Conservation (phyloP, 1,140 invertebrate genomes). For the Sitobion miscanthi region DNA sequence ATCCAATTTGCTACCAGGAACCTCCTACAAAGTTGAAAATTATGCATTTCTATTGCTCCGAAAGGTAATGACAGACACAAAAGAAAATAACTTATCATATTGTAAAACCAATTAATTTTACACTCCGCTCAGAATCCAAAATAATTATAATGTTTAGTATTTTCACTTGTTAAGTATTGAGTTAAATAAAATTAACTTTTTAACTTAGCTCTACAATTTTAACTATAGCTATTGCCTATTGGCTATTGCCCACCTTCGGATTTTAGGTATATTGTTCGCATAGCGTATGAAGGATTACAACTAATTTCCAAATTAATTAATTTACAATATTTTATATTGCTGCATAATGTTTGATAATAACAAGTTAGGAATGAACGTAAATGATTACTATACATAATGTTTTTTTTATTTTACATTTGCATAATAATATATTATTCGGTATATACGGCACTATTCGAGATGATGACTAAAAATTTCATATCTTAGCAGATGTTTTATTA, state of each 20-base stretch:
- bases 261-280: too few relatives aligned
- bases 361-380: neutral
- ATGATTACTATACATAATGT: neutral
- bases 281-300: neutral
- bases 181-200: neutral
- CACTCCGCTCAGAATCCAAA: neutral
- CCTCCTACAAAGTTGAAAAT: neutral
- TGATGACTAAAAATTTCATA: neutral
- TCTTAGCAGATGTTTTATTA: neutral
- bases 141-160: neutral
- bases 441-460: neutral
- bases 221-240: too few relatives aligned
- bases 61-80: neutral
- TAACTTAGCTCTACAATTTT: too few relatives aligned
- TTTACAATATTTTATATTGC: too few relatives aligned
- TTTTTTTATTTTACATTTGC: neutral
- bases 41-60: neutral
- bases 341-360: too few relatives aligned
- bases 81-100: neutral
- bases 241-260: neutral
- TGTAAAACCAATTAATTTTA: neutral
- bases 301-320: neutral
- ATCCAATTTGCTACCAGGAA: neutral
- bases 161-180: neutral
- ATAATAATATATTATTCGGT: neutral